phyloP scores from a whole-genome alignment of 2,113 vertebrate genomes.

The Menidia beryllina region DNA sequence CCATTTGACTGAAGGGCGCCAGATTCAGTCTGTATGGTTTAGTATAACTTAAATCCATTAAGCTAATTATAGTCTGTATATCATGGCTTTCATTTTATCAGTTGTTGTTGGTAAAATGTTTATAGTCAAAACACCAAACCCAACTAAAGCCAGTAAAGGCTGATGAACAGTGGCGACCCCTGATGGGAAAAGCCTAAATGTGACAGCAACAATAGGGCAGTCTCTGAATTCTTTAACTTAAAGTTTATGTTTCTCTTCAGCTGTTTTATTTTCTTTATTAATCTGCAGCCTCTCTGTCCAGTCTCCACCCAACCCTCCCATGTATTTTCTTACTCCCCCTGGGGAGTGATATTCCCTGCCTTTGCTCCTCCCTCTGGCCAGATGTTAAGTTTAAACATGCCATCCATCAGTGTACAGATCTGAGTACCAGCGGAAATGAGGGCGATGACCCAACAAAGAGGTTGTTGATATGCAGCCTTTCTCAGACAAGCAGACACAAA shows the following conservation, averaged over 20 bases:
- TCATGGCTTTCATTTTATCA: conserved; percentile 18
- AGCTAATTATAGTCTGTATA: conserved; percentile 15
- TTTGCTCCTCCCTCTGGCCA: conserved; percentile 61
- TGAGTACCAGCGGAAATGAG: conserved; percentile 26
- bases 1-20: conserved; percentile 6
- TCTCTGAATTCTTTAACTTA: background rate
- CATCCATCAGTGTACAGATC: conserved; percentile 55
- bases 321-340: conserved; percentile 47
- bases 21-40: conserved; percentile 21
- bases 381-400: conserved; percentile 72
- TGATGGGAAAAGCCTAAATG: too few species aligned
- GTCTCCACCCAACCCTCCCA: conserved; percentile 53
- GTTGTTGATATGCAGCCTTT: conserved; percentile 24
- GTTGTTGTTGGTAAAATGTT: background rate
- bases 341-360: conserved; percentile 42
- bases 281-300: conserved; percentile 14
- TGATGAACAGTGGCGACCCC: too few species aligned
- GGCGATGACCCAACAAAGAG: conserved; percentile 47
- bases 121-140: too few species aligned
- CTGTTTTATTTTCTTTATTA: conserved; percentile 31
- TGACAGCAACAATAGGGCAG: too few species aligned
- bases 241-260: conserved; percentile 25
- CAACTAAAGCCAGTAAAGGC: too few species aligned
- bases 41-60: conserved; percentile 23
- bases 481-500: background rate